Evolutionary conservation across 2,113 vertebrate species (phyloP), one percentile per base, ranked within the genome.

Genomic region (Saccopteryx bilineata): DNA sequence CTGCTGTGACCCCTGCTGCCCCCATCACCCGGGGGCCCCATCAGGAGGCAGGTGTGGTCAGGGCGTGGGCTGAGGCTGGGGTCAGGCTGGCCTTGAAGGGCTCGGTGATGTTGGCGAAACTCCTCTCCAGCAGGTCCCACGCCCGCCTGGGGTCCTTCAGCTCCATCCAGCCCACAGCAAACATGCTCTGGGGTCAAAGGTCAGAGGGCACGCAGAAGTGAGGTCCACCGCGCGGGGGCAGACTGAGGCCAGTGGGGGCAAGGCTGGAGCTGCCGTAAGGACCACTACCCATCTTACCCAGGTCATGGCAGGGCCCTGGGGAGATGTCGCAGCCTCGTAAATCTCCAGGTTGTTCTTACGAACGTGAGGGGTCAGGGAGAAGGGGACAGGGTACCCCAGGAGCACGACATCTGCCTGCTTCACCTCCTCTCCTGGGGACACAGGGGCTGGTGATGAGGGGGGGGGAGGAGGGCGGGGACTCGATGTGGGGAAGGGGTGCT

Each of bases 111-210:
- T 99, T 99, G 97, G 97, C 96, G 94, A 99, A 99, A 96, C 99
- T 99, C 93, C 98, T 99, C 79, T 97, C 93, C 50, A 99, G 98
- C 52, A 99, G 98, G n/a, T 5, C 60, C 81, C 98, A 95, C 5
- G 99, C 99, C 98, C 95, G 98, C 58, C 97, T 88, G 5, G 97
- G 65, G 50, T 99, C 98, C 91, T 99, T 99, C 7, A 99, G 98
- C 97, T 99, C 99, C 98, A 99, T 97, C 99, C 99, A 99, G 89
- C 99, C 99, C 81, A 99, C 98, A 0, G 99, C 99, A 98, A 99
- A 99, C 99, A 99, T 99, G 85, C 99, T 98, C 99, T 99, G 96
- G 5, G 23, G 0, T 76, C 66, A 24, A 79, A 87, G 79, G 48
- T 69, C 50, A 80, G 61, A 96, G 63, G 13, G 18, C 18, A 80